Percentiles rank a stretch among this genome's conserved stretches.
These are phyloP conservation scores for Acrossocheilus wenchowensis DNA, from an alignment of 2,797 vertebrate species.

Conservation along the genomic window DNA sequence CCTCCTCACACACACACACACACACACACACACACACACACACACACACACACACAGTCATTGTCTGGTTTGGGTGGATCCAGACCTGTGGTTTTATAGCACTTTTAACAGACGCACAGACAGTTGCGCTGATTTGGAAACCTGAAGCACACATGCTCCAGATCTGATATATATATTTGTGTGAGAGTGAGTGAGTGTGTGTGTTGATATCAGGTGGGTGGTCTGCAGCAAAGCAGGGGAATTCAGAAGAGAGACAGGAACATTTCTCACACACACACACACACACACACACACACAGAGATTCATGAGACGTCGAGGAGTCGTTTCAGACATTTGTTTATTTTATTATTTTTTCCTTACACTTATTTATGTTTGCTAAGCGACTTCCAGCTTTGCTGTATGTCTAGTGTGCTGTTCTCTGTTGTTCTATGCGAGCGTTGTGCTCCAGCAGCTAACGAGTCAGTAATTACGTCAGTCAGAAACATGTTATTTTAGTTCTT, in stretches of 20 bases:
- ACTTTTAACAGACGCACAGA: background rate
- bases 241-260: background rate
- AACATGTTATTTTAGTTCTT: background rate
- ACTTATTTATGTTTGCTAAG: background rate
- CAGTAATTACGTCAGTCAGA: background rate
- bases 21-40: background rate
- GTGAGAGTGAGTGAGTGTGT: background rate
- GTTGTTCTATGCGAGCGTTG: background rate
- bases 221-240: constrained; percentile 4
- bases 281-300: background rate
- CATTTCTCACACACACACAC: background rate
- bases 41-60: background rate
- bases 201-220: constrained; percentile 11
- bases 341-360: background rate
- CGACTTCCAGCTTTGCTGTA: background rate
- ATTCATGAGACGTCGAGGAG: background rate
- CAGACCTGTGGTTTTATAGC: constrained; percentile 15
- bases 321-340: background rate
- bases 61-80: background rate
- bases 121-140: background rate
- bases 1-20: background rate
- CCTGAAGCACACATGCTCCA: background rate
- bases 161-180: background rate
- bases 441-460: background rate
- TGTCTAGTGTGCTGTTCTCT: background rate